Conservation (phyloP, 2,888 invertebrate species). For the Drosophila siamana region DNA sequence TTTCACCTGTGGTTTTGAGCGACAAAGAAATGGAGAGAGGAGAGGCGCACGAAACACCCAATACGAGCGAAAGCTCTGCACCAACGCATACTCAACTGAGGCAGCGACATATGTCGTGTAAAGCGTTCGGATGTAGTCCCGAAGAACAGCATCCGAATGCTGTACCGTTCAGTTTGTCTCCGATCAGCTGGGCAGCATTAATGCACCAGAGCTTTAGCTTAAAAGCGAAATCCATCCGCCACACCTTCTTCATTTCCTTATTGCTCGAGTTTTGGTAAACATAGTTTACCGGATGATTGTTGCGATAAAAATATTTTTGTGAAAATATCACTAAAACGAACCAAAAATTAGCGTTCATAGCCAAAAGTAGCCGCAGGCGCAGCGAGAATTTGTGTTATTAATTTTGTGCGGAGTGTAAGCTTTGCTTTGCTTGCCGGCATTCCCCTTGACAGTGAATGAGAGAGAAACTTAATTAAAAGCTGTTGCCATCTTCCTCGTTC, state of each 20-base stretch:
- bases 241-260: constrained; percentile 7
- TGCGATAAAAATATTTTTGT: neutral
- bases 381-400: constrained; percentile 32
- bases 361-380: constrained; percentile 44
- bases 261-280: constrained; percentile 24
- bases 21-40: neutral
- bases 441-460: constrained; percentile 38
- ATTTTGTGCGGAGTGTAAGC: constrained; percentile 28
- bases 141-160: constrained; percentile 16
- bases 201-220: constrained; percentile 24
- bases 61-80: constrained; percentile 22
- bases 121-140: constrained; percentile 15
- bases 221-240: constrained; percentile 46
- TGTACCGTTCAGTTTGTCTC: neutral
- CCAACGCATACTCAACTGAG: constrained; percentile 4
- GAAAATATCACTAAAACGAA: constrained; percentile 2
- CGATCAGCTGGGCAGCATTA: constrained; percentile 4
- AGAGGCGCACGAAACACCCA: constrained; percentile 48
- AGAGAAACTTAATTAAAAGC: constrained; percentile 22
- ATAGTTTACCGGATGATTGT: constrained; percentile 15
- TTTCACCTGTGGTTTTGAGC: constrained; percentile 54
- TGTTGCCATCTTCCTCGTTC: constrained; percentile 16
- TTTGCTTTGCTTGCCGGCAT: constrained; percentile 61
- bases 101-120: constrained; percentile 4
- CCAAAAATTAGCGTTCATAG: constrained; percentile 52